These are phyloP conservation scores for Pegea sp. DNA, from an alignment of 23 tunicate genomes.

Conservation along the genomic window DNA sequence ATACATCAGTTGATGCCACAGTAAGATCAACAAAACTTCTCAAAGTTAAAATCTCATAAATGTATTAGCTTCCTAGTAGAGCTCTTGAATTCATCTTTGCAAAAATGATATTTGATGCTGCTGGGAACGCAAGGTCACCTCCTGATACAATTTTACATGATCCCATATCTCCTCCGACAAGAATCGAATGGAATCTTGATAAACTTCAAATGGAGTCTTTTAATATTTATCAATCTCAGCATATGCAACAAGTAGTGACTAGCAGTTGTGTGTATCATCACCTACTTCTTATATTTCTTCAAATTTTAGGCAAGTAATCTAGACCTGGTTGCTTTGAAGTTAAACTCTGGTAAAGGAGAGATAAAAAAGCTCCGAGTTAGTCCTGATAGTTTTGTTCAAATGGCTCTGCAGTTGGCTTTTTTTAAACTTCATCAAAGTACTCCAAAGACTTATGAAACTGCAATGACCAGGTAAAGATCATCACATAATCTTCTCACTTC, in stretches of 20 bases:
- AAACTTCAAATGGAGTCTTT: conserved; percentile 4
- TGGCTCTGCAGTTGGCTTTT: conserved; percentile 85
- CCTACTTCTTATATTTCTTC: not conserved
- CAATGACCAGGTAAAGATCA: conserved; percentile 59
- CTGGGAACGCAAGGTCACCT: conserved; percentile 33
- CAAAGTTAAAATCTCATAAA: too few relatives aligned
- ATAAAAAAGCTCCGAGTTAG: conserved; percentile 72
- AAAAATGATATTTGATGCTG: conserved; percentile 11
- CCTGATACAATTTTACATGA: conserved; percentile 11
- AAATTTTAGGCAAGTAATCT: conserved; percentile 17
- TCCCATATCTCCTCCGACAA: conserved; percentile 8
- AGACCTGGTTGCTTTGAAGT: conserved; percentile 20
- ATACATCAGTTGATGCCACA: conserved; percentile 79
- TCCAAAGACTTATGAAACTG: conserved; percentile 88
- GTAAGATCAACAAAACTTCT: too few relatives aligned
- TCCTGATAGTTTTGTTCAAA: conserved; percentile 80
- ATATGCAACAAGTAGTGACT: not conserved
- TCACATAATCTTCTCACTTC: not conserved
- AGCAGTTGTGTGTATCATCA: not conserved
- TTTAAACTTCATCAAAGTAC: conserved; percentile 47
- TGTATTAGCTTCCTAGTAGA: conserved; percentile 44
- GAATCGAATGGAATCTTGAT: conserved; percentile 47
- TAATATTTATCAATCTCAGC: not conserved
- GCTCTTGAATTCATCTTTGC: conserved; percentile 58
- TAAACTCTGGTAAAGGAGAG: conserved; percentile 50